Conservation (phyloP, 2,888 invertebrate species). For the Carpatolechia fugitivella region DNA sequence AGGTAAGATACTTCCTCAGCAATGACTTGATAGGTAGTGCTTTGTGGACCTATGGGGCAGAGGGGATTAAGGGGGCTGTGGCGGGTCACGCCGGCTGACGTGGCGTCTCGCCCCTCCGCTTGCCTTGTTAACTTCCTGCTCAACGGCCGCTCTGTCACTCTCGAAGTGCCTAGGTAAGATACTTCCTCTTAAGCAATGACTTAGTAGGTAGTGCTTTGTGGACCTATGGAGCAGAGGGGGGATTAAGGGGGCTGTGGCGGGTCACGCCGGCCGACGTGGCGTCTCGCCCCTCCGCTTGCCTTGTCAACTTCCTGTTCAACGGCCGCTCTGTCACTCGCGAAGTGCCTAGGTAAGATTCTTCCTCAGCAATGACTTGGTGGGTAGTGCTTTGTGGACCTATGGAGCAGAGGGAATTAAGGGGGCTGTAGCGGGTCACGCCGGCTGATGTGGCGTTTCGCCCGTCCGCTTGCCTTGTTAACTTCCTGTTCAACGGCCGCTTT, state of each 20-base stretch:
- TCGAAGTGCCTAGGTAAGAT: constrained; percentile 88
- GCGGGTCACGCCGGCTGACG: constrained; percentile 96
- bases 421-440: constrained; percentile 93
- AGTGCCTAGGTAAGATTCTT: constrained; percentile 81
- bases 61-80: constrained; percentile 89
- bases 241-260: constrained; percentile 88
- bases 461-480: constrained; percentile 97
- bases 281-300: constrained; percentile 96
- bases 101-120: constrained; percentile 97
- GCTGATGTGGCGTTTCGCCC: constrained; percentile 98
- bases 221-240: constrained; percentile 92
- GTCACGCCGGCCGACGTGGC: constrained; percentile 98
- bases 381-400: constrained; percentile 98
- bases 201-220: constrained; percentile 94
- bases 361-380: constrained; percentile 33
- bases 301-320: constrained; percentile 97
- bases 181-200: constrained; percentile 18
- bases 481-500: constrained; percentile 95
- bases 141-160: constrained; percentile 93
- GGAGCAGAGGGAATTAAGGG: constrained; percentile 89
- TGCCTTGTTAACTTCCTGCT: constrained; percentile 98
- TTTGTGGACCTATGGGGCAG: constrained; percentile 98
- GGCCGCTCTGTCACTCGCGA: constrained; percentile 96
- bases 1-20: constrained; percentile 51
- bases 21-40: constrained; percentile 80